A percentile compares a stretch with the other conserved stretches of the same genome.
Conservation (phyloP, 2,113 vertebrate genomes). For the Tylochromis polylepis region DNA sequence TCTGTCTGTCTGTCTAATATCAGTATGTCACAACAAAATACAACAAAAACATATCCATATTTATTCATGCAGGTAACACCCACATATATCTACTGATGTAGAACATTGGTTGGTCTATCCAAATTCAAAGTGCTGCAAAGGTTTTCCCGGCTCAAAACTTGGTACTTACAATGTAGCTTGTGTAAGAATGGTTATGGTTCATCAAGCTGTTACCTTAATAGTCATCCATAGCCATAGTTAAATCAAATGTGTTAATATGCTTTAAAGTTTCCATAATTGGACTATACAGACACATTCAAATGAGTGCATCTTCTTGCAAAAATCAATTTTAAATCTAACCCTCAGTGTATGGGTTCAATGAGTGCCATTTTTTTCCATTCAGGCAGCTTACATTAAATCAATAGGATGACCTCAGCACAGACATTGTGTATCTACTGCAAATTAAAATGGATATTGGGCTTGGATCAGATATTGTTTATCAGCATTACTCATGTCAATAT, state of each 20-base stretch:
- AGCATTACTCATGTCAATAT: slow-evolving; percentile 16
- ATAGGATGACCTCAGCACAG: slow-evolving; percentile 48
- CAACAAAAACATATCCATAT: not conserved
- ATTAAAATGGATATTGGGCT: slow-evolving; percentile 56
- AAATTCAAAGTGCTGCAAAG: slow-evolving; percentile 16
- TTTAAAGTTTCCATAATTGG: not conserved
- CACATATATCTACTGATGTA: slow-evolving; percentile 35
- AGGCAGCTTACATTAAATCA: slow-evolving; percentile 43
- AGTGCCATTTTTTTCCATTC: slow-evolving; percentile 26
- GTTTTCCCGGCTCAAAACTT: not conserved
- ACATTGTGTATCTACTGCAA: slow-evolving; percentile 36
- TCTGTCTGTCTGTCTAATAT: not conserved
- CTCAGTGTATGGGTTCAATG: slow-evolving; percentile 16
- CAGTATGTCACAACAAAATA: not conserved
- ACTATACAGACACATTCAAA: not conserved
- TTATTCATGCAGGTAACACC: not conserved
- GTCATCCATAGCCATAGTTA: not conserved
- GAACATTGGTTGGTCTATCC: slow-evolving; percentile 37
- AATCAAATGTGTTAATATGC: slow-evolving; percentile 33
- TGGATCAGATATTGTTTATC: slow-evolving; percentile 47
- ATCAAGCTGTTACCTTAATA: not conserved
- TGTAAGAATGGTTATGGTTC: slow-evolving; percentile 20
- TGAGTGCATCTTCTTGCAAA: not conserved
- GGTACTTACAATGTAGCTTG: slow-evolving; percentile 15
- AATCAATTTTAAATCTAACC: slow-evolving; percentile 47